Percentiles rank a stretch among this genome's conserved stretches.
These are phyloP conservation scores for Cossypha dichroa DNA, from an alignment of 2,797 vertebrate species.

Conservation along the genomic window DNA sequence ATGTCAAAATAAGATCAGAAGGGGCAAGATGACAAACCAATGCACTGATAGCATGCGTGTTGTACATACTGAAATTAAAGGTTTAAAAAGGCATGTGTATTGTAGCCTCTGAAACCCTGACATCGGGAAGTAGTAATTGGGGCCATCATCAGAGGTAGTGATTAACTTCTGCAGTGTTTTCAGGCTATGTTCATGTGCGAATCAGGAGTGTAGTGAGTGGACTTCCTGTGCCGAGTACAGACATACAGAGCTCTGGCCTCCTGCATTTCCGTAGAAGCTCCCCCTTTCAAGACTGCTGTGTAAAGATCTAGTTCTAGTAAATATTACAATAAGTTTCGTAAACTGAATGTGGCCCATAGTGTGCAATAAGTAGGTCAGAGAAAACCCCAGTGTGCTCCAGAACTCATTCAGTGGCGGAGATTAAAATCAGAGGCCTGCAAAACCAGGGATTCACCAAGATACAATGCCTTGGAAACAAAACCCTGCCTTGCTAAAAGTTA, in stretches of 20 bases:
- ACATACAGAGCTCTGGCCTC: neutral
- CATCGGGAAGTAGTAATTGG: neutral
- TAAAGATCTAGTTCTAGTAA: neutral
- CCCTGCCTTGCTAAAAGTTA: neutral
- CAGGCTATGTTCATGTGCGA: neutral
- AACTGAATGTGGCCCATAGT: neutral
- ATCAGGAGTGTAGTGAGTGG: neutral
- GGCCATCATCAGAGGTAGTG: conserved; percentile 1
- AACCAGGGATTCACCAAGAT: neutral
- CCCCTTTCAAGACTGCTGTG: neutral
- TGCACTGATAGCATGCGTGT: neutral
- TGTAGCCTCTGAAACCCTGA: neutral
- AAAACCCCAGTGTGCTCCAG: neutral
- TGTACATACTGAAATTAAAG: neutral
- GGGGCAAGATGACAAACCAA: neutral
- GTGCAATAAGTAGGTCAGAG: neutral
- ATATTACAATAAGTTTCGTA: neutral
- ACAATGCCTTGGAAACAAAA: neutral
- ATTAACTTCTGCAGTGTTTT: neutral
- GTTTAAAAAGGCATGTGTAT: neutral
- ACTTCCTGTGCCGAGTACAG: neutral
- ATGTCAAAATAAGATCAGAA: neutral
- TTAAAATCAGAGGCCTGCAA: neutral
- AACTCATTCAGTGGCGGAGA: rapidly evolving
- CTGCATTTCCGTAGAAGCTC: neutral